These are phyloP conservation scores for Bombus polaris DNA, from an alignment of 1,140 invertebrate genomes.

Conservation along the genomic window DNA sequence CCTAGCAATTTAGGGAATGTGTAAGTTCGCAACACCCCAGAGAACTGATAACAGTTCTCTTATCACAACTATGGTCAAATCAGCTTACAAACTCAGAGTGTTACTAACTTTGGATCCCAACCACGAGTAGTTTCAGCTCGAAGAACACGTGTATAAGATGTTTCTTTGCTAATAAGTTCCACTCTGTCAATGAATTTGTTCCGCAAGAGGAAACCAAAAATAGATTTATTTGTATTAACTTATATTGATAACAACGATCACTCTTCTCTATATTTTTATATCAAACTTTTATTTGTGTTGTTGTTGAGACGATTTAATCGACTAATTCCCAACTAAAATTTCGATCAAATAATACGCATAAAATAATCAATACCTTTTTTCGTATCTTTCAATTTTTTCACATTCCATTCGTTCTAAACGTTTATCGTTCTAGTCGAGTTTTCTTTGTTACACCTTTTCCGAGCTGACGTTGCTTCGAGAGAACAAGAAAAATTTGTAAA, in stretches of 20 bases:
- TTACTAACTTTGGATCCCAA: slow-evolving; percentile 18
- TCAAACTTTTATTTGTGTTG: too few relatives aligned
- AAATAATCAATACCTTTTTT: too few relatives aligned
- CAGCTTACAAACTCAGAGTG: slow-evolving; percentile 17
- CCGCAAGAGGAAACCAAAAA: background rate
- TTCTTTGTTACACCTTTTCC: too few relatives aligned
- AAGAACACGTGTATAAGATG: background rate
- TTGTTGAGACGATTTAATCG: too few relatives aligned
- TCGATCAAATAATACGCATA: too few relatives aligned
- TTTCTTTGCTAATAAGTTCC: background rate
- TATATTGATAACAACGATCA: too few relatives aligned
- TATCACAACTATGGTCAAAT: slow-evolving; percentile 13
- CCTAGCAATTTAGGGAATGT: background rate
- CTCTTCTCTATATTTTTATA: too few relatives aligned
- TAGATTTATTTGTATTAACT: background rate
- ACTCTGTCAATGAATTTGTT: background rate
- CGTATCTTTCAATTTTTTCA: too few relatives aligned
- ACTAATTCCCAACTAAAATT: too few relatives aligned
- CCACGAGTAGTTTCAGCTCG: background rate
- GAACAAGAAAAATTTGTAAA: background rate
- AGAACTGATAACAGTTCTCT: slow-evolving; percentile 17
- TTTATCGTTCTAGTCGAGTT: too few relatives aligned
- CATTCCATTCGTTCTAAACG: too few relatives aligned
- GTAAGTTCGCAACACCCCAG: background rate
- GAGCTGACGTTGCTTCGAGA: background rate